Percentiles rank a stretch among this genome's conserved stretches.
Evolutionary conservation across 2,113 vertebrate genomes (phyloP).

Genomic region (Deroptyus accipitrinus): DNA sequence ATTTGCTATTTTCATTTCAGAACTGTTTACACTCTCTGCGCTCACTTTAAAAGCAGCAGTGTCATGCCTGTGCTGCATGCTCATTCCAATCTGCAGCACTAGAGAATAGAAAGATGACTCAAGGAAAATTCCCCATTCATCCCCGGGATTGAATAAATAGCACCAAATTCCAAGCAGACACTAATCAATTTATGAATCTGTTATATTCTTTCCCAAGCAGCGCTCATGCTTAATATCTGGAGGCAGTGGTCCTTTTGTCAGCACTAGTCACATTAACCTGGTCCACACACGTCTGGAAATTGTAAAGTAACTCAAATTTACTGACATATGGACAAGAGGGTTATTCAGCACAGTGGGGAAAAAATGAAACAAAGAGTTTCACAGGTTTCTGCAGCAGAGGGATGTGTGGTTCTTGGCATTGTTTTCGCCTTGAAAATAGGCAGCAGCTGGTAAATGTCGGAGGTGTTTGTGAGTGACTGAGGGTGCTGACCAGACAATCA

Average conservation of each 20-base stretch:
- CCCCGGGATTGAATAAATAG: neutral
- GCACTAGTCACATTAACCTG: neutral
- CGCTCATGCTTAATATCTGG: neutral
- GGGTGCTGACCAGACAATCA: neutral
- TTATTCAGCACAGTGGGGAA: neutral
- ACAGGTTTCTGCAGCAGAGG: neutral
- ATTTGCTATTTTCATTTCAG: constrained; percentile 16
- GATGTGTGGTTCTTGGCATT: neutral
- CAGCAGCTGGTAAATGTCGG: neutral
- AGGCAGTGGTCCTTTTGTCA: neutral
- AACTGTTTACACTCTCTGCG: neutral
- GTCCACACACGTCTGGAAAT: neutral
- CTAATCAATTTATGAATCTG: neutral
- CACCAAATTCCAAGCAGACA: neutral
- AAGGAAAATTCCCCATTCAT: neutral
- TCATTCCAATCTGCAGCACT: neutral
- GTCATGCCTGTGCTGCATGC: neutral
- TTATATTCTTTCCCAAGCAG: neutral
- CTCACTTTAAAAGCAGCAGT: neutral
- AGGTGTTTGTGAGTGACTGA: neutral
- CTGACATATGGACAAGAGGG: neutral
- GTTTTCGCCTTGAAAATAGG: neutral
- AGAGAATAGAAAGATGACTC: neutral
- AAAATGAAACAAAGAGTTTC: neutral
- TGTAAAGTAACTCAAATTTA: neutral